Conservation (phyloP, 2,113 vertebrate genomes). For the Psilopogon haemacephalus region DNA sequence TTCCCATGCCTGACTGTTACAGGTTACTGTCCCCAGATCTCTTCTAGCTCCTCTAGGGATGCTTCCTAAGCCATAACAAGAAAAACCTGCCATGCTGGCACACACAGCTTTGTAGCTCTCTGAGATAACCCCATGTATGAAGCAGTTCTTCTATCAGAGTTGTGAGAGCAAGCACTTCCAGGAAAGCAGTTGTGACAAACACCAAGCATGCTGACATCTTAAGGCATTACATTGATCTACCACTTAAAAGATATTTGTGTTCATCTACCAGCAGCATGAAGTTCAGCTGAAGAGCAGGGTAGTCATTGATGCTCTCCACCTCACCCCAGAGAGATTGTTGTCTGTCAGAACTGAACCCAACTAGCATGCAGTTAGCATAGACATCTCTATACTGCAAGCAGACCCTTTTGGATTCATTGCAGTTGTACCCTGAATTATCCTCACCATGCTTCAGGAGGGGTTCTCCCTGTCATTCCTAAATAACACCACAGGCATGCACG, state of each 20-base stretch:
- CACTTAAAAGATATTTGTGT: neutral
- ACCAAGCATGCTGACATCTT: neutral
- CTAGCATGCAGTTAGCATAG: neutral
- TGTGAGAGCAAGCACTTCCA: neutral
- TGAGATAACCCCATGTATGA: neutral
- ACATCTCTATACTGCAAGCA: neutral
- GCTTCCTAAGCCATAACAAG: neutral
- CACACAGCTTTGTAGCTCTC: neutral
- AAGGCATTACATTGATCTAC: neutral
- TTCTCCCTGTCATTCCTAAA: neutral
- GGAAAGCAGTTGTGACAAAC: neutral
- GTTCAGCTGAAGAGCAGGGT: neutral
- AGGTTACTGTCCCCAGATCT: neutral
- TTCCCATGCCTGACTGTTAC: neutral
- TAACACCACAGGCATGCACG: neutral
- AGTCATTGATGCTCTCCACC: neutral
- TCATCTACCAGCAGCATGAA: neutral
- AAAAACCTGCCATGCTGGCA: neutral
- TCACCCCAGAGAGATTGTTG: neutral
- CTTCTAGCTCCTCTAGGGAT: neutral
- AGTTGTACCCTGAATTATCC: neutral
- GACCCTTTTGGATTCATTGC: neutral
- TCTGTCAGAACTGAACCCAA: neutral
- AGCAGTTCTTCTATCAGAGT: neutral
- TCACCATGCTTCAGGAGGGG: neutral